Conservation (phyloP, 2,113 vertebrate species). For the Enhydra lutris region DNA sequence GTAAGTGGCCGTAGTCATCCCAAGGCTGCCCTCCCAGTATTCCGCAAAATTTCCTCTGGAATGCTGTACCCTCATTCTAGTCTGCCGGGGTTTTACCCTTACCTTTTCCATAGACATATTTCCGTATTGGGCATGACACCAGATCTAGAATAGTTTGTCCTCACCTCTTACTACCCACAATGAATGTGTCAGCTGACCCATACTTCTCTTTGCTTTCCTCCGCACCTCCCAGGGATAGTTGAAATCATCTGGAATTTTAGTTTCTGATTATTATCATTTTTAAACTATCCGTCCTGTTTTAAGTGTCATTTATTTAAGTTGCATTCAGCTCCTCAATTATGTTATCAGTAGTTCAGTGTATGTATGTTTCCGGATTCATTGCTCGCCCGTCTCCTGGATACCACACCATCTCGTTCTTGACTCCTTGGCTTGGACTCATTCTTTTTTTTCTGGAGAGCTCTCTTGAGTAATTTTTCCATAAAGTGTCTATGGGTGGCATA, state of each 20-base stretch:
- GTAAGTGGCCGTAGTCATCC: not conserved
- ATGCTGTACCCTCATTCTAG: not conserved
- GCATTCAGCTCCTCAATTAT: not conserved
- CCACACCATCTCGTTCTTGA: not conserved
- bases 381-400: not conserved
- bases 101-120: not conserved
- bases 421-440: not conserved
- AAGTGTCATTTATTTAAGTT: conserved; percentile 8
- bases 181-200: accelerated
- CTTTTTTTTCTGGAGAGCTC: not conserved
- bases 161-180: not conserved
- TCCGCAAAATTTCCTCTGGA: not conserved
- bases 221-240: not conserved
- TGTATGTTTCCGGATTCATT: not conserved
- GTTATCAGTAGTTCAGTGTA: not conserved
- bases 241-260: not conserved
- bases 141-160: not conserved
- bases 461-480: conserved; percentile 21
- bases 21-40: not conserved
- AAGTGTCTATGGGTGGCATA: not conserved
- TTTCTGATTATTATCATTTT: not conserved
- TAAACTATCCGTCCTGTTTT: not conserved
- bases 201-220: not conserved
- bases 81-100: not conserved
- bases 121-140: not conserved